These are phyloP conservation scores for Gobio gobio DNA, from an alignment of 2,113 vertebrate species.

Conservation along the genomic window DNA sequence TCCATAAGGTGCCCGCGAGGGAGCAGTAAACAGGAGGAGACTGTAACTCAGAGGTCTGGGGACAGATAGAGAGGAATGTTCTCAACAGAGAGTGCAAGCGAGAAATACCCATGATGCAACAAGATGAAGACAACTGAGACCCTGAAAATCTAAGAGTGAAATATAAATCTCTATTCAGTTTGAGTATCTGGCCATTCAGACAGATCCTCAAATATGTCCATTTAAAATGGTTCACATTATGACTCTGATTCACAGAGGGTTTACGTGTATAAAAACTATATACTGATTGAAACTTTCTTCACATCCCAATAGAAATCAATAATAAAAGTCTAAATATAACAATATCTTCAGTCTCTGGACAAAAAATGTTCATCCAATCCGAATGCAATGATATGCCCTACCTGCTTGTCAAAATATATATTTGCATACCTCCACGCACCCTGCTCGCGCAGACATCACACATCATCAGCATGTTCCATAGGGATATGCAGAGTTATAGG, in stretches of 20 bases:
- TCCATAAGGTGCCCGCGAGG: slow-evolving; percentile 21
- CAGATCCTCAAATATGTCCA: neutral
- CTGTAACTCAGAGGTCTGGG: slow-evolving; percentile 15
- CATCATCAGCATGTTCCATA: too few relatives aligned
- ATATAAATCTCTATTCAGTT: neutral
- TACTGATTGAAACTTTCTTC: too few relatives aligned
- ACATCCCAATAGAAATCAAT: too few relatives aligned
- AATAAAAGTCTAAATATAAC: too few relatives aligned
- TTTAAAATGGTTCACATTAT: neutral
- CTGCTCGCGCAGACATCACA: too few relatives aligned
- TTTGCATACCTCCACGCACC: too few relatives aligned
- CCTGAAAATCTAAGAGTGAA: neutral
- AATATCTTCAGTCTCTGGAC: too few relatives aligned
- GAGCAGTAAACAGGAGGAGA: slow-evolving; percentile 31
- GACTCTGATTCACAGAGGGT: neutral
- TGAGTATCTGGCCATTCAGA: neutral
- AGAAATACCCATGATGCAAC: slow-evolving; percentile 20
- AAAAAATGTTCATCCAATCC: too few relatives aligned
- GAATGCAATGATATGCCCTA: too few relatives aligned
- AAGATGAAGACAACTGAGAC: neutral
- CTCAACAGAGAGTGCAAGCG: neutral
- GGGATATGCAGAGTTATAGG: too few relatives aligned
- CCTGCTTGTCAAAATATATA: too few relatives aligned
- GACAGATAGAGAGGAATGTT: slow-evolving; percentile 10
- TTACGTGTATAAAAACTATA: neutral